A percentile compares a stretch with the other conserved stretches of the same genome.
Evolutionary conservation across 2,888 invertebrate species (phyloP).

Genomic region (Pantelozetes paolii): DNA sequence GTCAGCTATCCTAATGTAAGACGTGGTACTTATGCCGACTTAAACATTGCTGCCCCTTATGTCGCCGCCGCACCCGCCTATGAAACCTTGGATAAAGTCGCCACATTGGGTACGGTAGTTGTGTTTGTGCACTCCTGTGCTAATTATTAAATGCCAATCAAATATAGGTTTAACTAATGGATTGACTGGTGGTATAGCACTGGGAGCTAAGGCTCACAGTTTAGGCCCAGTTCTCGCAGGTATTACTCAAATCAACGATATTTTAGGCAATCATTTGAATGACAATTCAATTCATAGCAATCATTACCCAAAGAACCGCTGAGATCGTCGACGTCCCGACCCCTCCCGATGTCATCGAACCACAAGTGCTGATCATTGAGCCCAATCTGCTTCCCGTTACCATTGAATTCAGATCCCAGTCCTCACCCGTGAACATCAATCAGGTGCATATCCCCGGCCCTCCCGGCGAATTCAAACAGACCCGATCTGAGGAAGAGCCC

Average conservation of each 20-base stretch:
- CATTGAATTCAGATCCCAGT: conserved; percentile 41
- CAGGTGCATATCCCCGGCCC: conserved; percentile 39
- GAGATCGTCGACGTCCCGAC: conserved; percentile 38
- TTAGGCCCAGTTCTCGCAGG: conserved; percentile 32
- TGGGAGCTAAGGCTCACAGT: not conserved
- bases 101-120: not conserved
- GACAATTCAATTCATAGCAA: too few relatives aligned
- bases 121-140: not conserved
- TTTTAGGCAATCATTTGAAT: too few relatives aligned
- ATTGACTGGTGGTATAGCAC: conserved; percentile 22
- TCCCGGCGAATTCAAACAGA: conserved; percentile 36
- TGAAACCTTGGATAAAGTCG: not conserved
- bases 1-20: not conserved
- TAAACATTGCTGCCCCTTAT: not conserved
- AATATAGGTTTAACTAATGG: conserved; percentile 27
- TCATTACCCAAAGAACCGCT: conserved; percentile 30
- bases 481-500: conserved; percentile 40
- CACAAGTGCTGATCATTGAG: conserved; percentile 40
- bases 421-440: conserved; percentile 40
- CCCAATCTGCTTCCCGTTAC: conserved; percentile 39
- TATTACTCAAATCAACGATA: not conserved
- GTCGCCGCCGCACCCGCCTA: not conserved
- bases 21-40: not conserved
- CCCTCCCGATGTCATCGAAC: conserved; percentile 25
- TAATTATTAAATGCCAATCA: too few relatives aligned